Base-by-base conservation (phyloP, 1,140 invertebrate species). In the Drosophila miranda region DNA sequence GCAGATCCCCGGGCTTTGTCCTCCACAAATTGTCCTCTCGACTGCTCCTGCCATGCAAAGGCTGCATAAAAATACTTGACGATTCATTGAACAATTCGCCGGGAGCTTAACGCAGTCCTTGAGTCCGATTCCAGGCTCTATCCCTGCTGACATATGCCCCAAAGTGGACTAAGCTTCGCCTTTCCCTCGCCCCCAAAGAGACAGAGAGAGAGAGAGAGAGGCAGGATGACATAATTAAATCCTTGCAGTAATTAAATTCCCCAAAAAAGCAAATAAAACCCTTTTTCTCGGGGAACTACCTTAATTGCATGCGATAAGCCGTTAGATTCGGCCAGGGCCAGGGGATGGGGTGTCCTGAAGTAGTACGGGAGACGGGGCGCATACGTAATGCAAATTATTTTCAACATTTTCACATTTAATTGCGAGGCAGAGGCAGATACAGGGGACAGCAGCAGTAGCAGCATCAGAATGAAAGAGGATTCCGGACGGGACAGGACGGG, bases 211-310 rank as follows among this genome's bases (percentile, higher is more conserved):
- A 7, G 28, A 30, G 28, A 2, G 28, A 7, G 7, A 3, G 34
- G 11, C 34, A 55, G 70, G 67, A 90, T 89, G 83, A 90, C 89
- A 90, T 89, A 89, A 90, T 90, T 90, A 90, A 90, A 90, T 90
- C 88, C 88, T 74, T 86, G 80, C 88, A 90, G 88, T 90, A 90
- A 90, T 90, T 90, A 90, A 90, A 90, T 90, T 90, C 89, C 66
- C 75, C 76, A 76, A 86, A 84, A 84, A 83, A 84, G 63, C 80
- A 83, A 77, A 77, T 76, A 62, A 73, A 76, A 59, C 46, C 71
- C 62, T 71, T 70, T 49, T 54, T 30, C 34, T 11, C 19, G 9
- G 60, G 45, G 42, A 89, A 90, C 88, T 90, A 90, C 89, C 89
- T 90, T 90, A 90, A 90, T 90, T 90, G 89, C 84, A 78, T 75